These are phyloP conservation scores for Tenualosa thibaudeaui DNA, from an alignment of 2,797 vertebrate genomes.

Conservation along the genomic window DNA sequence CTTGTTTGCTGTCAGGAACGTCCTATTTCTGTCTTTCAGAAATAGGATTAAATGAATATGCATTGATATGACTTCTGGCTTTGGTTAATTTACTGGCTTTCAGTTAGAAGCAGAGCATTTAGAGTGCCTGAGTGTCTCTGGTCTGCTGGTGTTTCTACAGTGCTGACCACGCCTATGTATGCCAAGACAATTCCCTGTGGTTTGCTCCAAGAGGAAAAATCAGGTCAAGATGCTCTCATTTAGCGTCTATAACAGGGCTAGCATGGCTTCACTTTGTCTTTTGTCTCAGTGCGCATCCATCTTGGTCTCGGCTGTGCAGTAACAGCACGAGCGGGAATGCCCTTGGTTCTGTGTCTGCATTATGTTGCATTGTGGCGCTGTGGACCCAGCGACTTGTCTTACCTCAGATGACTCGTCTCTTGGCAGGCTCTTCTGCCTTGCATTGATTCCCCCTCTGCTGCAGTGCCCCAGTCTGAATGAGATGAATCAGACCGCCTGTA, in stretches of 20 bases:
- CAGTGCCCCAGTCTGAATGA: slow-evolving; percentile 40
- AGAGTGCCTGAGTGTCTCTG: not conserved
- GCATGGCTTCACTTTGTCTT: not conserved
- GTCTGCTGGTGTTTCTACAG: not conserved
- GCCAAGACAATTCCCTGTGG: slow-evolving; percentile 1
- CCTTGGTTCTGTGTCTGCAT: slow-evolving; percentile 24
- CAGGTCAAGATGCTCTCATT: not conserved
- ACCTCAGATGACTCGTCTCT: slow-evolving; percentile 46
- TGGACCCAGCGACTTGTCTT: slow-evolving; percentile 31
- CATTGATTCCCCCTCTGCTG: slow-evolving; percentile 43
- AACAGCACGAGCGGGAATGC: not conserved
- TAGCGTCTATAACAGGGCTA: not conserved
- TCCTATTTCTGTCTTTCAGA: not conserved
- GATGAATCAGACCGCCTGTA: not conserved
- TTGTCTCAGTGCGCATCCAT: not conserved
- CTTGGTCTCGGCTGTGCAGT: slow-evolving; percentile 29
- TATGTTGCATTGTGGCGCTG: slow-evolving; percentile 34
- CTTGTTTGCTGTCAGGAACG: slow-evolving; percentile 11
- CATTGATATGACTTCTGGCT: not conserved
- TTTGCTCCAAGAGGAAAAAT: not conserved
- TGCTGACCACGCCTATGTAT: not conserved
- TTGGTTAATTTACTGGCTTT: not conserved
- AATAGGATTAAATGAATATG: not conserved
- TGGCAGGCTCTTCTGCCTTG: slow-evolving; percentile 20
- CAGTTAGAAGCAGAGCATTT: not conserved